Evolutionary conservation across 2,113 vertebrate genomes (phyloP), one percentile per base, ranked within the genome.

Genomic region (Fukomys damarensis): DNA sequence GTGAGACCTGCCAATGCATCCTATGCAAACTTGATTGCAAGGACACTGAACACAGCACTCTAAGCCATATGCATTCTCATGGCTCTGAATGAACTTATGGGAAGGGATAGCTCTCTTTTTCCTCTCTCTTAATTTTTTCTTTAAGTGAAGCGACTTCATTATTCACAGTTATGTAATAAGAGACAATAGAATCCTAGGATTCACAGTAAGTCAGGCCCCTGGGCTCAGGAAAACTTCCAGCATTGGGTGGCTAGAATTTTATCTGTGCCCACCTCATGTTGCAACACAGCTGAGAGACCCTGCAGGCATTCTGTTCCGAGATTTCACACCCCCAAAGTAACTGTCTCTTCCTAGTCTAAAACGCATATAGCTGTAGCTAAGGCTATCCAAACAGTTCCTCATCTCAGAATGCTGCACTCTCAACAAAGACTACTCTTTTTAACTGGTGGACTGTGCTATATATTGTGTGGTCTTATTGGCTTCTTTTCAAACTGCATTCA

Each of bases 51-150:
- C 10, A 3, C 5, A 52, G 17, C 2, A 66, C 43, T 86, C 22
- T 8, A 52, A 93, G 43, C 13, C 20, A 30, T 70, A 1, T 5
- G 14, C 0, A 30, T 32, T 43, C 11, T 2, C 1, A 0, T 16
- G 59, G 22, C 20, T 86, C 14, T 59, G 59, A 82, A 19, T 76
- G 24, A 52, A n/a, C 38, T 19, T 54, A 0, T 12, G 35, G 11
- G 30, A 91, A 58, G 46, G 11, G 2, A 2, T 65, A 11, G 16
- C 59, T 84, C 82, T 32, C 28, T 43, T 4, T 32, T 24, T 59
- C 38, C 41, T 74, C 3, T 43, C 28, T 46, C 41, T 46, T 46
- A 11, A 6, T 46, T 38, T 58, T 30, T 49, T 74, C n/a, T 70
- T 10, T 49, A 59, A 70, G 22, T 56, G 28, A 84, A 83, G 32